phyloP scores from a whole-genome alignment of 2,888 invertebrate species.

The Drosophila phalerata region DNA sequence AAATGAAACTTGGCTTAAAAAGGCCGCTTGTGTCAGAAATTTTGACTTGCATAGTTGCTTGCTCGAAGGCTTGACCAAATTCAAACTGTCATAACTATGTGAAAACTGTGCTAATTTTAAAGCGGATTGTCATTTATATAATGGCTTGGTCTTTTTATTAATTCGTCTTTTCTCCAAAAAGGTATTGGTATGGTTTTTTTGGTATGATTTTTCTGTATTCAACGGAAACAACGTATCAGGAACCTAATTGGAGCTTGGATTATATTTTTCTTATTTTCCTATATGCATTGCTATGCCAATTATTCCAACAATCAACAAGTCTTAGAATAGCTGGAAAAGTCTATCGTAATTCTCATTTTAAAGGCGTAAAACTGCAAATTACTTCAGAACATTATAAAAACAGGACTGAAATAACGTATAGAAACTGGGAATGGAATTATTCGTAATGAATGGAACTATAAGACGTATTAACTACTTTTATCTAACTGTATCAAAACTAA shows the following conservation, averaged over 20 bases:
- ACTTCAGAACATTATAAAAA: neutral
- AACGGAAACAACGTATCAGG: conserved; percentile 27
- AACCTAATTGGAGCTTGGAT: conserved; percentile 33
- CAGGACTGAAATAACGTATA: conserved; percentile 9
- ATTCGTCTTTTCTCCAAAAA: no score
- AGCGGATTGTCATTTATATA: no score
- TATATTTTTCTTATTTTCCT: conserved; percentile 42
- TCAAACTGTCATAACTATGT: no score
- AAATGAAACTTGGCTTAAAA: no score
- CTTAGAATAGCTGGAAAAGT: conserved; percentile 27
- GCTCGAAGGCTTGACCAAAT: no score
- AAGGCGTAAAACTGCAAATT: conserved; percentile 24
- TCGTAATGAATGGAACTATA: neutral
- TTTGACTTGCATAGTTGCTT: no score
- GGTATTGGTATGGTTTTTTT: conserved; percentile 8
- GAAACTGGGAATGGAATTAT: neutral
- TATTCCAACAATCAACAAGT: conserved; percentile 33
- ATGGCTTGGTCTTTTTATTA: no score
- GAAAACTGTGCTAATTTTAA: no score
- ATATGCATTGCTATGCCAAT: conserved; percentile 37
- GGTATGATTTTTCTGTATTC: conserved; percentile 17
- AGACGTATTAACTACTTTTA: no score
- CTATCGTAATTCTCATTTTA: conserved; percentile 19
- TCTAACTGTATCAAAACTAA: no score
- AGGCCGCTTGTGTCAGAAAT: no score